Evolutionary conservation across 2,888 invertebrate genomes (phyloP).

Genomic region (Drosophila merina): DNA sequence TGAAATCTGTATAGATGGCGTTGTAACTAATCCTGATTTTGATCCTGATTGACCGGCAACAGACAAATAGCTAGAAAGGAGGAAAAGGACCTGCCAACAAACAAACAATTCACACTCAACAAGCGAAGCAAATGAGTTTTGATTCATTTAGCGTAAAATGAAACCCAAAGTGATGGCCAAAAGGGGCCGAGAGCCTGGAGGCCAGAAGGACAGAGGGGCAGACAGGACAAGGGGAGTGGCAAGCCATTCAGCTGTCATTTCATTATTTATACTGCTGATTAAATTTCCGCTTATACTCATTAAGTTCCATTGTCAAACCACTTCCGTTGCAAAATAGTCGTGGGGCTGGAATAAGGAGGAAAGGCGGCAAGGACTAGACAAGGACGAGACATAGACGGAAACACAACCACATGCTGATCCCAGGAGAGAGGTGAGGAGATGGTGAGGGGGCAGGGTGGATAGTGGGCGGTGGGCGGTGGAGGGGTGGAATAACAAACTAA

Average conservation of each 20-base stretch:
- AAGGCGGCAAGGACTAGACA: slow-evolving; percentile 30
- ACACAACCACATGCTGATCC: slow-evolving; percentile 35
- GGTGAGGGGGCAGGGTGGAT: slow-evolving; percentile 6
- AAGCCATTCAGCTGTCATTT: slow-evolving; percentile 70
- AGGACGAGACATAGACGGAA: slow-evolving; percentile 38
- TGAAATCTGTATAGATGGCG: slow-evolving; percentile 2
- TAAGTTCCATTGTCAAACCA: slow-evolving; percentile 78
- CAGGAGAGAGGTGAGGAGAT: not conserved
- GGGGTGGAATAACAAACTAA: slow-evolving; percentile 69
- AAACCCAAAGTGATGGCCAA: slow-evolving; percentile 18
- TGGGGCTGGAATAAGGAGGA: not conserved
- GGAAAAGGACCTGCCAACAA: slow-evolving; percentile 22
- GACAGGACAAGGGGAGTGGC: slow-evolving; percentile 9
- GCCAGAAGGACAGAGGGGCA: not conserved
- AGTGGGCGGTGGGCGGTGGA: not conserved
- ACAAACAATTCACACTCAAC: slow-evolving; percentile 51
- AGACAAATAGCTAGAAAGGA: slow-evolving; percentile 2
- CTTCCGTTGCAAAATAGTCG: slow-evolving; percentile 59
- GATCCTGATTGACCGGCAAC: slow-evolving; percentile 38
- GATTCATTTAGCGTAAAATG: slow-evolving; percentile 53
- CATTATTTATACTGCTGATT: slow-evolving; percentile 79
- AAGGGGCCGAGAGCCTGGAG: not conserved
- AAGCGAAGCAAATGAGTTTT: slow-evolving; percentile 70
- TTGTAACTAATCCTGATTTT: slow-evolving; percentile 15
- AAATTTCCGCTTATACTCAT: slow-evolving; percentile 79